Percentiles rank a stretch among this genome's conserved stretches.
These are phyloP conservation scores for Himalopsyche japonica DNA, from an alignment of 2,888 invertebrate genomes.

Conservation along the genomic window DNA sequence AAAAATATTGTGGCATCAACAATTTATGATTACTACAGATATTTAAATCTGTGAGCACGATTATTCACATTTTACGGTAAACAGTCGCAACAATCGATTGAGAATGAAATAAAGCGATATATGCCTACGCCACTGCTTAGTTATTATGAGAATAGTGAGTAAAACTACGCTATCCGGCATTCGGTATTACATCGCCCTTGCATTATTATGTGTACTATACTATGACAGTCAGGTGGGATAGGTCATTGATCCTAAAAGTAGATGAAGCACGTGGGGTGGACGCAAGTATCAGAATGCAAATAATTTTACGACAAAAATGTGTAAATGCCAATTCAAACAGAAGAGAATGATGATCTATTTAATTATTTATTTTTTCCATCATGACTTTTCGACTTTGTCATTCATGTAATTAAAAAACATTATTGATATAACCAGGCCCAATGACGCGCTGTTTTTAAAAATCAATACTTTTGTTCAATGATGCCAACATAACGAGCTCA, in stretches of 20 bases:
- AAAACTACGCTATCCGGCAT: neutral
- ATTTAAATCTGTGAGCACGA: too few species aligned
- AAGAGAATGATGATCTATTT: too few species aligned
- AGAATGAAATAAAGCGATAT: too few species aligned
- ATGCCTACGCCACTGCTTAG: neutral
- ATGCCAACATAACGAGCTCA: neutral
- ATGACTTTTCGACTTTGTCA: neutral
- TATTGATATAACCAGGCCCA: neutral
- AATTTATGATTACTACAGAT: too few species aligned
- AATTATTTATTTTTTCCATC: neutral
- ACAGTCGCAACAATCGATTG: too few species aligned
- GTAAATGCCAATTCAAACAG: too few species aligned
- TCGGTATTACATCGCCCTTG: neutral
- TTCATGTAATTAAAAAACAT: neutral
- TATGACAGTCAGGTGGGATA: slow-evolving; percentile 11
- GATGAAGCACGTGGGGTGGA: slow-evolving; percentile 22
- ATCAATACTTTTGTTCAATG: neutral
- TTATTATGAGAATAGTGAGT: neutral
- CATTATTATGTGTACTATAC: neutral
- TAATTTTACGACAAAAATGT: too few species aligned
- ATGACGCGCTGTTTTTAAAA: slow-evolving; percentile 7
- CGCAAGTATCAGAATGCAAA: neutral
- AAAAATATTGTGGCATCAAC: too few species aligned
- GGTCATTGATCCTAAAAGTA: slow-evolving; percentile 28
- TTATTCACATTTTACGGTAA: too few species aligned